Conservation (phyloP, 2,113 vertebrate genomes). For the Struthio camelus region DNA sequence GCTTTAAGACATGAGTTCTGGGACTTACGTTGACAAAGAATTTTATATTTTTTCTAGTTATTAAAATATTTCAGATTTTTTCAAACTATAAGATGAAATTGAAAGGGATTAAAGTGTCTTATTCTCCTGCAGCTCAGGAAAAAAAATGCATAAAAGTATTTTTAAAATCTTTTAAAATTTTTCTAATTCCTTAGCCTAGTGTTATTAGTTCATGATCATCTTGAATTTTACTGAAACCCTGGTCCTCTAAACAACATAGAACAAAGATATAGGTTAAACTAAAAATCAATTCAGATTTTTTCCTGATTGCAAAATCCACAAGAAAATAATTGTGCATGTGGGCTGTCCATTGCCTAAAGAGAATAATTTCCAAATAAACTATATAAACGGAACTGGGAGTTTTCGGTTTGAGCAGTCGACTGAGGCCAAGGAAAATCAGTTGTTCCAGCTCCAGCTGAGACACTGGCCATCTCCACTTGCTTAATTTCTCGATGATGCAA, state of each 20-base stretch:
- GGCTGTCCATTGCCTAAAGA: neutral
- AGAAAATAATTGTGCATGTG: neutral
- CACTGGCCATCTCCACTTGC: neutral
- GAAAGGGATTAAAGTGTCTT: neutral
- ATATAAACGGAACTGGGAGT: neutral
- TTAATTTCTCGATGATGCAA: neutral
- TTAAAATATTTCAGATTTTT: neutral
- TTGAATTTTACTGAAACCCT: neutral
- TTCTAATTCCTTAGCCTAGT: neutral
- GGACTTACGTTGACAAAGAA: neutral
- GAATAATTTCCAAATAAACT: neutral
- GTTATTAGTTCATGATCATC: neutral
- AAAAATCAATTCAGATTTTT: neutral
- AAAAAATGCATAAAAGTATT: neutral
- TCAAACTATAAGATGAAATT: neutral
- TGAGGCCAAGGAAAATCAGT: neutral
- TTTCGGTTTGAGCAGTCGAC: neutral
- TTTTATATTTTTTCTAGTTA: neutral
- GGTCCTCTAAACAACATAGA: neutral
- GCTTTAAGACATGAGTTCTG: neutral
- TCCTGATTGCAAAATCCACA: neutral
- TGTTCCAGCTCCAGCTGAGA: neutral
- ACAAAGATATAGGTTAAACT: neutral
- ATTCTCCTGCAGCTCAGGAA: accelerated
- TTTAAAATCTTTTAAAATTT: neutral